Percentiles rank a stretch among this genome's conserved stretches.
Conservation (phyloP, 2,797 vertebrate species). For the Moxostoma hubbsi region DNA sequence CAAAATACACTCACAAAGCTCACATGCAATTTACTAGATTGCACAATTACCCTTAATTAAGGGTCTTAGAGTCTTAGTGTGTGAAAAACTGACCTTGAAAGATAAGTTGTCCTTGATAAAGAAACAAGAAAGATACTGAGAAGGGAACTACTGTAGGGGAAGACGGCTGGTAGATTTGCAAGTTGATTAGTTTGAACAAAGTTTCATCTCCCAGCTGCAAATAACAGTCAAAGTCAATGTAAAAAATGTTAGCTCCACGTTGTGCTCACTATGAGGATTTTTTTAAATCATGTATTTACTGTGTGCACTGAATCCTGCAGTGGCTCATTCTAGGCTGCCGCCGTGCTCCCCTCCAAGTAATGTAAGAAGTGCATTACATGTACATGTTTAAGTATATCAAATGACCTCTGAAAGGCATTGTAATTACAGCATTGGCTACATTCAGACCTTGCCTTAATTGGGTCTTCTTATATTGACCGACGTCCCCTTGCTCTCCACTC, state of each 20-base stretch:
- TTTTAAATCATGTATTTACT: background rate
- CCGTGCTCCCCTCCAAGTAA: background rate
- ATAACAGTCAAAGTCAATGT: slow-evolving; percentile 3
- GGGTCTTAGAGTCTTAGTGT: background rate
- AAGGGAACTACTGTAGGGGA: background rate
- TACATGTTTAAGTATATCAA: slow-evolving; percentile 58
- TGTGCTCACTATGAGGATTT: background rate
- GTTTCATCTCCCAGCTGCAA: slow-evolving; percentile 19
- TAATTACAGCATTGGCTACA: slow-evolving; percentile 55
- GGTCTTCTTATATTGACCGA: slow-evolving; percentile 71
- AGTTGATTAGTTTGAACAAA: slow-evolving; percentile 9
- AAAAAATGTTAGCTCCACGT: background rate
- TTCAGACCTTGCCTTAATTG: slow-evolving; percentile 69
- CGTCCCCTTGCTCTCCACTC: slow-evolving; percentile 52
- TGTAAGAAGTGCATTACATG: slow-evolving; percentile 28
- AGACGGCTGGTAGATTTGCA: slow-evolving; percentile 3
- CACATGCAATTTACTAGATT: too few species aligned
- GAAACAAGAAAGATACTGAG: background rate
- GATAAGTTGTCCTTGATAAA: background rate
- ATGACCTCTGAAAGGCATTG: slow-evolving; percentile 59
- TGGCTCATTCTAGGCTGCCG: background rate
- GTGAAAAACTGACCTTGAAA: slow-evolving; percentile 4
- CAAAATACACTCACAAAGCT: too few species aligned
- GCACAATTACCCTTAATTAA: too few species aligned
- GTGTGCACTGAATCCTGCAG: background rate